A percentile compares a stretch with the other conserved stretches of the same genome.
phyloP scores from a whole-genome alignment of 2,113 vertebrate species.

The Talpa occidentalis region DNA sequence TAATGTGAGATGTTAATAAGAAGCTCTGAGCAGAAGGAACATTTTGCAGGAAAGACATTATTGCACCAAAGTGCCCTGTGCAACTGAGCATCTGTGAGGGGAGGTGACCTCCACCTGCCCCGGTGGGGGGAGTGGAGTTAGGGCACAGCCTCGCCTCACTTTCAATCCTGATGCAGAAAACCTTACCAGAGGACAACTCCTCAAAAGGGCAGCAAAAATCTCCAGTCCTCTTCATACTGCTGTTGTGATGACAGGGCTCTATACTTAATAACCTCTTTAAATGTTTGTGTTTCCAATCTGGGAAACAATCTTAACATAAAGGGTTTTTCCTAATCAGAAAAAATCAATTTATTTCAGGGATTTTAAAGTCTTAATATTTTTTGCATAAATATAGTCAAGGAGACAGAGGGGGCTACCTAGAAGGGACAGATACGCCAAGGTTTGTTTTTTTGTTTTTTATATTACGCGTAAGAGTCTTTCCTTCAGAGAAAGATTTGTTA shows the following conservation, averaged over 20 bases:
- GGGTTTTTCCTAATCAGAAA: background rate
- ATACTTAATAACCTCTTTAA: background rate
- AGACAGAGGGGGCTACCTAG: constrained; percentile 56
- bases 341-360: background rate
- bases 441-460: constrained; percentile 48
- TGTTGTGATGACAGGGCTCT: background rate
- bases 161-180: background rate
- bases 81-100: background rate
- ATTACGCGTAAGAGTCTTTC: constrained; percentile 34
- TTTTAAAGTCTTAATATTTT: constrained; percentile 15
- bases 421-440: constrained; percentile 52
- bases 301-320: background rate
- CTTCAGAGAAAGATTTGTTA: constrained; percentile 53
- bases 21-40: background rate
- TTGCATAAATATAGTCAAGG: constrained; percentile 27
- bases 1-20: background rate
- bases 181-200: background rate
- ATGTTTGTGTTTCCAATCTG: background rate
- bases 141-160: background rate
- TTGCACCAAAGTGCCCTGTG: background rate
- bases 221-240: background rate
- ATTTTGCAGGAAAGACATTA: background rate
- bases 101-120: background rate
- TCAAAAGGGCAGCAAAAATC: background rate
- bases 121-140: background rate